These are phyloP conservation scores for Lepidurus packardi DNA, from an alignment of 1,140 invertebrate genomes.

Conservation along the genomic window DNA sequence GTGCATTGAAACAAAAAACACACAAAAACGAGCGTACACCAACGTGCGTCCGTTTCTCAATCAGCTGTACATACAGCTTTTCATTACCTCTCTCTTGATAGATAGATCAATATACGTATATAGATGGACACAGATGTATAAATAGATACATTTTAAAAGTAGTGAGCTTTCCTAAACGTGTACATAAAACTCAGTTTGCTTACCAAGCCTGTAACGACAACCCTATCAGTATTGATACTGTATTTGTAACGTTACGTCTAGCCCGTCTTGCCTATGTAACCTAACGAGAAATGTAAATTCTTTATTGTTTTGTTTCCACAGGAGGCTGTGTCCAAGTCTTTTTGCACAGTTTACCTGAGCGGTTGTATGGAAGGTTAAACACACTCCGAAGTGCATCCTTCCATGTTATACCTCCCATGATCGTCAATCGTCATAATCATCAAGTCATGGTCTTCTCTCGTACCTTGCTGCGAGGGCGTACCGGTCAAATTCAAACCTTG, in stretches of 20 bases:
- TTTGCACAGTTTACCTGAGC: not conserved
- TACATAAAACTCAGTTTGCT: not conserved
- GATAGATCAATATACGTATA: too few species aligned
- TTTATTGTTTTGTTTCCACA: too few species aligned
- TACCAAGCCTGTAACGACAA: not conserved
- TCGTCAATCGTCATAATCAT: constrained; percentile 19
- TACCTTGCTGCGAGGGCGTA: constrained; percentile 3
- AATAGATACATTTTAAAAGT: too few species aligned
- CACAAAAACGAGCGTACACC: not conserved
- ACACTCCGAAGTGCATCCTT: constrained; percentile 10
- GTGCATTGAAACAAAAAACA: not conserved
- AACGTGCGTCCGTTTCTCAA: not conserved
- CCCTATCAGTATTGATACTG: not conserved
- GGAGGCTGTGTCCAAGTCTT: too few species aligned
- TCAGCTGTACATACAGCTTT: too few species aligned
- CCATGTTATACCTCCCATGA: not conserved
- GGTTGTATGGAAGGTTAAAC: not conserved
- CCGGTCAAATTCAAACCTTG: not conserved
- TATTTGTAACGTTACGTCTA: not conserved
- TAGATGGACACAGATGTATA: too few species aligned
- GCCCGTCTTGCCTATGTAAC: not conserved
- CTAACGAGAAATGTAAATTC: not conserved
- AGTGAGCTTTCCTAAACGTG: not conserved
- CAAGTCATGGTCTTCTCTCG: constrained; percentile 5
- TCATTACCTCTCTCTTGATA: too few species aligned